Base-by-base conservation (phyloP, 2,888 invertebrate genomes). In the Neoscelio sp. region DNA sequence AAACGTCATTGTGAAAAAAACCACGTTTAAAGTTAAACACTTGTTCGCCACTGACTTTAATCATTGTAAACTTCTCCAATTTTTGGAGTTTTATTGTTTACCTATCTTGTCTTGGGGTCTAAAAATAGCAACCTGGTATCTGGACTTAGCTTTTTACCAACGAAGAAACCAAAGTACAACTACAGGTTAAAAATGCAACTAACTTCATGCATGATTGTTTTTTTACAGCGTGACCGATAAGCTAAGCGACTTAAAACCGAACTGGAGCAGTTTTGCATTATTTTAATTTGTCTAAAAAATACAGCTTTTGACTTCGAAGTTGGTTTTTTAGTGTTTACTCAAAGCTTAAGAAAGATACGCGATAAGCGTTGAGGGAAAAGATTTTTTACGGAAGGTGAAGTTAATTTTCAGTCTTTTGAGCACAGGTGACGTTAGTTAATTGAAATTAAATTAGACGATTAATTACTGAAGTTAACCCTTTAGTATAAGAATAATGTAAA, bases 221-320 rank as follows among this genome's bases (percentile, higher is more conserved):
- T 65, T 75, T 42, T 33, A 33, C 18, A 6, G 6, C 6, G 15
- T 5, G 18, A 10, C 35, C 60, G 76, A 76, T 76, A 76, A 76
- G 64, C 42, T 38, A 56, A 68, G 48, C 26, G 76, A 68, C 60
- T 75, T 75, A 60, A 48, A 40, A 44, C 67, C 65, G 40, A 75
- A 50, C 30, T 68, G 28, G 60, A 68, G 67, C 67, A 54, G 10
- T 28, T 62, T 56, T 18, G 15, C 26, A 67, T 75, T 48, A 50
- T 75, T 67, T 60, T 56, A 60, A 75, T 75, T 67, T 67, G 75
- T 67, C 23, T 3, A 15, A 62, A 64, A 64, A 73, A 54, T 15
- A 20, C 26, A 3, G 23, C 30, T 12, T 60, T 44, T 44, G 38
- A 60, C 67, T 52, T 58, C 10, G 46, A 28, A 33, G 38, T 17